Conservation (phyloP, 2,113 vertebrate species). For the Grallaria varia region DNA sequence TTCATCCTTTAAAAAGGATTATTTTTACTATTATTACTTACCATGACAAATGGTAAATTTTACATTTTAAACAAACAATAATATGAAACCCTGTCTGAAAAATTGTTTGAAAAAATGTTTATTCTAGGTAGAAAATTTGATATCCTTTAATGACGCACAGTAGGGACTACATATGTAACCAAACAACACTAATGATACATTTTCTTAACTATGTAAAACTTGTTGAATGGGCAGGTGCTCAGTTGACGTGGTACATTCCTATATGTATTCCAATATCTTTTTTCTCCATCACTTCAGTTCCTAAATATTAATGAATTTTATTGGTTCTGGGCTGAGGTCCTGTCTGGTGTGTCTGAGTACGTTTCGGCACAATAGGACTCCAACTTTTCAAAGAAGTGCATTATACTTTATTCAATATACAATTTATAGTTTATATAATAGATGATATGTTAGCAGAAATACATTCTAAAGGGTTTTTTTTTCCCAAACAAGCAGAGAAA, state of each 20-base stretch:
- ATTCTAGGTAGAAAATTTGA: not conserved
- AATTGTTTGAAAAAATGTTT: not conserved
- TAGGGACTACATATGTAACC: not conserved
- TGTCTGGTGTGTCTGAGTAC: not conserved
- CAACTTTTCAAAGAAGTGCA: not conserved
- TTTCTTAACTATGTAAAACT: not conserved
- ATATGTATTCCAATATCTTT: not conserved
- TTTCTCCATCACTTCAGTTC: not conserved
- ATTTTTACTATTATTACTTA: not conserved
- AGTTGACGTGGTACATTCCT: rapidly evolving
- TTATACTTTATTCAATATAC: not conserved
- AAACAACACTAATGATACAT: not conserved
- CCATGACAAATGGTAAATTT: not conserved
- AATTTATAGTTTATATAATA: not conserved
- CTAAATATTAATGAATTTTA: not conserved
- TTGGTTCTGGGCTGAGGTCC: not conserved
- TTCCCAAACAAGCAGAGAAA: not conserved
- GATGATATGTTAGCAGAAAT: not conserved
- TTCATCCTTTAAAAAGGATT: not conserved
- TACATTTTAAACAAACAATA: not conserved
- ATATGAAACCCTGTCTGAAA: not conserved
- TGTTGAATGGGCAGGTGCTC: rapidly evolving
- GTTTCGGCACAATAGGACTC: not conserved
- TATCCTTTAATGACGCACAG: not conserved
- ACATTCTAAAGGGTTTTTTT: not conserved